Percentiles rank a stretch among this genome's conserved stretches.
Conservation (phyloP, 1,140 invertebrate genomes). For the Calliphora vicina region DNA sequence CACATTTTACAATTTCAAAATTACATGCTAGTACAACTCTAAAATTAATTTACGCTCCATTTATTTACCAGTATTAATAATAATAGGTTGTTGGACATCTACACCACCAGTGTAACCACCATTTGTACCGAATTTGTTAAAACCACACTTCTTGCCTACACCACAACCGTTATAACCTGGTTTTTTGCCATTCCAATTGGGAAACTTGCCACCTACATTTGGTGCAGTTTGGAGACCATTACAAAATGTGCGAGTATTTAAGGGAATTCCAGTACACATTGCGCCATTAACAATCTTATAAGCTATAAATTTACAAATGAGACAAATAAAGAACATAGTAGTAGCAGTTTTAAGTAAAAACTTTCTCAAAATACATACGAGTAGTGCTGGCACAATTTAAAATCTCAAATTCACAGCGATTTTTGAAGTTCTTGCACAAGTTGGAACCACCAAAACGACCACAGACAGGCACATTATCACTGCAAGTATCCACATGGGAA, state of each 20-base stretch:
- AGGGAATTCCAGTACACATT: neutral
- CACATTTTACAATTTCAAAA: too few relatives aligned
- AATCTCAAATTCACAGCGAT: neutral
- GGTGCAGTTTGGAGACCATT: neutral
- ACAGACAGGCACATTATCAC: neutral
- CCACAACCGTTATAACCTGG: too few relatives aligned
- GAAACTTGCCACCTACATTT: too few relatives aligned
- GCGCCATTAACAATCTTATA: neutral
- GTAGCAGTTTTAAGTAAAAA: neutral
- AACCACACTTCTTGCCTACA: too few relatives aligned
- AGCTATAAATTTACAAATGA: neutral
- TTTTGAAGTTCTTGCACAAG: neutral
- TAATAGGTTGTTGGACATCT: too few relatives aligned
- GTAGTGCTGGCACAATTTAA: neutral
- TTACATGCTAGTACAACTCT: too few relatives aligned
- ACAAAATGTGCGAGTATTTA: neutral
- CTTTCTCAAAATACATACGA: neutral
- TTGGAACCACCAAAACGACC: constrained; percentile 13
- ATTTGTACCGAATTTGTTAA: too few relatives aligned
- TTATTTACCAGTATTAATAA: too few relatives aligned
- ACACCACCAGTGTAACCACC: too few relatives aligned
- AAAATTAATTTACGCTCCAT: too few relatives aligned
- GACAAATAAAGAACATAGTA: neutral
- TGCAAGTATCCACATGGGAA: neutral
- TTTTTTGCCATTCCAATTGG: too few relatives aligned